These are phyloP conservation scores for Periophthalmus modestus DNA, from an alignment of 2,113 vertebrate genomes.

Conservation along the genomic window DNA sequence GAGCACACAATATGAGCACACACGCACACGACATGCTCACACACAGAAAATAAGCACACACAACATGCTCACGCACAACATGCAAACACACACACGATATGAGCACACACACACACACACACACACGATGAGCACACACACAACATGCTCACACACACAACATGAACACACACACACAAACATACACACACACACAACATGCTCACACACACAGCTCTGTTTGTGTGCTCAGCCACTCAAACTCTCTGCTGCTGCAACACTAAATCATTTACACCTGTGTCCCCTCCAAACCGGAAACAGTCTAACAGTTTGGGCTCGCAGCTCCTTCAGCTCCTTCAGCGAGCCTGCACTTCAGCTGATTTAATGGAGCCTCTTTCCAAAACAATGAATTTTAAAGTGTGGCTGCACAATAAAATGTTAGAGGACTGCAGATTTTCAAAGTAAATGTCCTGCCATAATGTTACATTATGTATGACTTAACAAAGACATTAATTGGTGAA, in stretches of 20 bases:
- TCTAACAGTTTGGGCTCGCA: conserved; percentile 29
- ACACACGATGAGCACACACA: no score
- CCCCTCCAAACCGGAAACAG: conserved; percentile 52
- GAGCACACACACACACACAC: no score
- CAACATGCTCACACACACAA: no score
- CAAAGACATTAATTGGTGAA: background rate
- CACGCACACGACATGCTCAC: no score
- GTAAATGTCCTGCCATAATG: background rate
- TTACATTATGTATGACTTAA: background rate
- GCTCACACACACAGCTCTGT: conserved; percentile 32
- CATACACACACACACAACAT: no score
- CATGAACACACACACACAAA: no score
- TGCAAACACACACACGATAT: no score
- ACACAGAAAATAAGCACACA: no score
- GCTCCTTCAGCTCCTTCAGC: conserved; percentile 16
- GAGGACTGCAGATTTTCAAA: background rate
- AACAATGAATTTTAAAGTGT: background rate
- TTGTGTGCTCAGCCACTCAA: conserved; percentile 18
- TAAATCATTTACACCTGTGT: conserved; percentile 75
- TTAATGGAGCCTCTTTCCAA: conserved; percentile 10
- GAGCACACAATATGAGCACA: no score
- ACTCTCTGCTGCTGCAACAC: conserved; percentile 36
- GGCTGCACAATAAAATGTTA: background rate
- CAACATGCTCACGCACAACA: no score
- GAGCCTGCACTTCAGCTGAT: conserved; percentile 18